Percentiles rank a stretch among this genome's conserved stretches.
These are phyloP conservation scores for Chionis minor DNA, from an alignment of 2,113 vertebrate species.

Conservation along the genomic window DNA sequence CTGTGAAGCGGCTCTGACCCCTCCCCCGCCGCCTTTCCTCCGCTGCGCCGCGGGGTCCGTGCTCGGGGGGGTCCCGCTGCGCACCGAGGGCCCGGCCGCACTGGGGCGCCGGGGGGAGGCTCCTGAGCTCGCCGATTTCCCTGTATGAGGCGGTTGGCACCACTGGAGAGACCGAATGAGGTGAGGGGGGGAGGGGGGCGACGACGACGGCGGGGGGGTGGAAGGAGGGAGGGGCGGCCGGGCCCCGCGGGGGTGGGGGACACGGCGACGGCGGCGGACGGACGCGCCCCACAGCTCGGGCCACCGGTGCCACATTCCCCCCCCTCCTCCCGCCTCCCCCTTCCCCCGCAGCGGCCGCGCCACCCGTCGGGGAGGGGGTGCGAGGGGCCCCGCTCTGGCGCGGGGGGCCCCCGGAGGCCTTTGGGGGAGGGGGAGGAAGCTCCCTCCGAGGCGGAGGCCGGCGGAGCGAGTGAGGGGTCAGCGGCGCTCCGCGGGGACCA, in stretches of 20 bases:
- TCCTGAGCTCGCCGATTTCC: constrained; percentile 51
- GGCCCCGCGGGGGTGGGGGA: no score
- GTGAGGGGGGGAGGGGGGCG: constrained; percentile 48
- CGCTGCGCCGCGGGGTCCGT: neutral
- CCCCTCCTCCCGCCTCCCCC: neutral
- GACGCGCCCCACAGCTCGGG: neutral
- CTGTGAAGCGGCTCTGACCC: constrained; percentile 12
- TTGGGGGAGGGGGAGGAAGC: neutral
- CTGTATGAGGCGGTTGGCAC: constrained; percentile 67
- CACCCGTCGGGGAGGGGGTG: neutral
- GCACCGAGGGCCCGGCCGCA: neutral
- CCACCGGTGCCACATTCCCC: neutral
- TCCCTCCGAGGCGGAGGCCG: neutral
- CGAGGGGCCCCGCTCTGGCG: neutral
- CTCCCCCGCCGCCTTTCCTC: neutral
- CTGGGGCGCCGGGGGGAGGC: neutral
- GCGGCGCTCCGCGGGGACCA: neutral
- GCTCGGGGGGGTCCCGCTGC: neutral
- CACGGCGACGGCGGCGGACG: no score
- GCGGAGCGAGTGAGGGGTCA: neutral
- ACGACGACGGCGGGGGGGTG: neutral
- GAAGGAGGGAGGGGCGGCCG: neutral
- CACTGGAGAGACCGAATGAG: constrained; percentile 88
- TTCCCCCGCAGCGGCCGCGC: neutral
- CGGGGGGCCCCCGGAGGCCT: neutral